Percentiles rank a stretch among this genome's conserved stretches.
phyloP scores from a whole-genome alignment of 2,797 vertebrate species.

The Rhinoraja longicauda region DNA sequence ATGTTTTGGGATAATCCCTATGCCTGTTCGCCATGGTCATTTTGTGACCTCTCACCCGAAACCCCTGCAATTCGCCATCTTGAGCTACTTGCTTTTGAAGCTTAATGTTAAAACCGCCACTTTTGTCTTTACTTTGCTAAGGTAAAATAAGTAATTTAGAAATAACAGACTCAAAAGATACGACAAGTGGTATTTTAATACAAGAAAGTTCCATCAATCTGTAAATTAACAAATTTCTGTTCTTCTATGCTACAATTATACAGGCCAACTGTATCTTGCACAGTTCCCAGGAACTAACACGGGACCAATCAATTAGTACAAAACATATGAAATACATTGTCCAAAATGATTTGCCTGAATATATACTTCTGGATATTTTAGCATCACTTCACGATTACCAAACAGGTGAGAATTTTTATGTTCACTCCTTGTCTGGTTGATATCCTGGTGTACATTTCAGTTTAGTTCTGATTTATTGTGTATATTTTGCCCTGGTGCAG shows the following conservation, averaged over 20 bases:
- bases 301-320: constrained; percentile 49
- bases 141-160: not conserved
- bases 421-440: constrained; percentile 32
- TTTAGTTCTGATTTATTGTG: not conserved
- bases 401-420: constrained; percentile 53
- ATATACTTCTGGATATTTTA: constrained; percentile 58
- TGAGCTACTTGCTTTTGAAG: not conserved
- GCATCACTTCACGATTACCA: constrained; percentile 58
- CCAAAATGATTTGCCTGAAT: constrained; percentile 53
- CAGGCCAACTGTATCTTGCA: constrained; percentile 56
- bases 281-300: constrained; percentile 54
- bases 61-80: too few relatives aligned
- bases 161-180: not conserved
- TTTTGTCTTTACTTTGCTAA: not conserved
- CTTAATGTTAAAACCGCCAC: not conserved
- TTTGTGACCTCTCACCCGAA: too few relatives aligned
- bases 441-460: not conserved
- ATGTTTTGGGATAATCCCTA: too few relatives aligned
- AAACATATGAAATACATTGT: constrained; percentile 43
- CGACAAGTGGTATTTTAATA: not conserved
- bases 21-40: too few relatives aligned
- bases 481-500: not conserved
- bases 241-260: constrained; percentile 29
- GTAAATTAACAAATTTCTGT: not conserved
- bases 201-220: not conserved